Conservation (phyloP, 1,140 invertebrate species). For the Monomorium pharaonis region DNA sequence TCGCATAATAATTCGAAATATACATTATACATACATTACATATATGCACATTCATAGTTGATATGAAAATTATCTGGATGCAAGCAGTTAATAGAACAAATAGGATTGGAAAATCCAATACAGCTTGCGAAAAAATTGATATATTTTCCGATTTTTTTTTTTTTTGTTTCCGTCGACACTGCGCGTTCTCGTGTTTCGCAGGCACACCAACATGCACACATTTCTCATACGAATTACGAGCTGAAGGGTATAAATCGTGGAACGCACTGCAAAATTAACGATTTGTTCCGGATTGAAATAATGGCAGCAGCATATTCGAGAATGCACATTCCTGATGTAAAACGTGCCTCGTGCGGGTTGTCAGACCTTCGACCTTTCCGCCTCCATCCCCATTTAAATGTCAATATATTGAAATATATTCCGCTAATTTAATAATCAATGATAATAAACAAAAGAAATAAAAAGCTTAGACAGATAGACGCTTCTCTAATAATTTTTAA, state of each 20-base stretch:
- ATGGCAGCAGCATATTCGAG: slow-evolving; percentile 59
- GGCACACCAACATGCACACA: neutral
- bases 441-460: neutral
- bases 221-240: slow-evolving; percentile 21
- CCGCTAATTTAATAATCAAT: neutral
- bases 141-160: slow-evolving; percentile 15
- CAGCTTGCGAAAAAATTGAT: neutral
- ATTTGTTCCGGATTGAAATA: slow-evolving; percentile 72
- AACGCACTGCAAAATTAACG: slow-evolving; percentile 75
- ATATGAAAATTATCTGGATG: neutral
- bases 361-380: slow-evolving; percentile 32
- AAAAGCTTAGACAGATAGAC: neutral
- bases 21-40: slow-evolving; percentile 55
- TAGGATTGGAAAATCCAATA: neutral
- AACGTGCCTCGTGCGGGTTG: slow-evolving; percentile 6
- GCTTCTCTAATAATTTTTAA: neutral
- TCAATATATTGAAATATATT: neutral
- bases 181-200: slow-evolving; percentile 5
- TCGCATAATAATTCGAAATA: slow-evolving; percentile 73
- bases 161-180: slow-evolving; percentile 7
- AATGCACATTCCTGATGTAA: slow-evolving; percentile 42
- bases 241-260: slow-evolving; percentile 65
- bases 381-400: neutral
- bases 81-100: neutral
- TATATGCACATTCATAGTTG: slow-evolving; percentile 27